These are phyloP conservation scores for Uria aalge DNA, from an alignment of 2,113 vertebrate genomes.

Conservation along the genomic window DNA sequence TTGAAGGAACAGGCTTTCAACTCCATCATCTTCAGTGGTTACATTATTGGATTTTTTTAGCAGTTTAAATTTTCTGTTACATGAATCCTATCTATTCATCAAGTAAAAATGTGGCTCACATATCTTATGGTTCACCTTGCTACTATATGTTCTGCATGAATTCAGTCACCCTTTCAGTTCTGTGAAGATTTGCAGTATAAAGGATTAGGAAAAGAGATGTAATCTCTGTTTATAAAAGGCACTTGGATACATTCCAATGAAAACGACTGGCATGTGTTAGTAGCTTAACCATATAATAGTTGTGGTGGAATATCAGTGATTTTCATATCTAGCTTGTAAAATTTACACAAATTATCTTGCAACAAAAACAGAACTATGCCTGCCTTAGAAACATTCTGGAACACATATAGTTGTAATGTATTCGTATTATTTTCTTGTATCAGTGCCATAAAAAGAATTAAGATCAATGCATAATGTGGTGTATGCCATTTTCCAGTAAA, in stretches of 20 bases:
- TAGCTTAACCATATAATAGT: neutral
- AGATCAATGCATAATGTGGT: neutral
- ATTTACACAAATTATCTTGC: neutral
- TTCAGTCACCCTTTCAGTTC: slow-evolving; percentile 11
- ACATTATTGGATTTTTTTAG: slow-evolving; percentile 31
- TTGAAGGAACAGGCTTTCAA: slow-evolving; percentile 1
- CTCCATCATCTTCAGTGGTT: slow-evolving; percentile 8
- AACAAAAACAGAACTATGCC: neutral
- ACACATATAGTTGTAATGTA: neutral
- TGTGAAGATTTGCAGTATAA: slow-evolving; percentile 7
- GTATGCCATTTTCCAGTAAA: neutral
- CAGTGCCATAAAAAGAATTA: neutral
- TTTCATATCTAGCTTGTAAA: neutral
- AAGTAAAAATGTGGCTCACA: slow-evolving; percentile 10
- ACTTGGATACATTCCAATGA: neutral
- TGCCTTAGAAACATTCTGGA: neutral
- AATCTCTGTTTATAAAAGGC: neutral
- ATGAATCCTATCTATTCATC: slow-evolving; percentile 33
- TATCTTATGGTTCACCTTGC: neutral
- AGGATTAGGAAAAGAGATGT: neutral
- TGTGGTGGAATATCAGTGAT: neutral
- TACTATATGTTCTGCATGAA: slow-evolving; percentile 19
- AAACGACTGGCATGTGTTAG: slow-evolving; percentile 9
- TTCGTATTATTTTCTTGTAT: neutral
- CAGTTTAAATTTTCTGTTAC: slow-evolving; percentile 19